These are phyloP conservation scores for Galagoides demidoff DNA, from an alignment of 2,797 vertebrate species.

Conservation along the genomic window DNA sequence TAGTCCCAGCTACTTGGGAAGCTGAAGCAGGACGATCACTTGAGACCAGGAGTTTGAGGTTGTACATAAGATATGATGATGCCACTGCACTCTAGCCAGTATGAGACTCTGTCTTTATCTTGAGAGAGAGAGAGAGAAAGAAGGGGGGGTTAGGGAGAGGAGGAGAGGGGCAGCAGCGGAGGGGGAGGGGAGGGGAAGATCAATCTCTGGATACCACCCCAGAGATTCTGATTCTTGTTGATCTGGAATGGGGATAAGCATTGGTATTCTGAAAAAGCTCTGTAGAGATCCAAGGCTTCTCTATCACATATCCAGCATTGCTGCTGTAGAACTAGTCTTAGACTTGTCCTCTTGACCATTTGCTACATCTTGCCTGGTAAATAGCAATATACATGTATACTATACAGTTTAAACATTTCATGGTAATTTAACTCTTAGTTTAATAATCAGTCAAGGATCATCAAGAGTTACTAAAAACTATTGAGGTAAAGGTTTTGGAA, in stretches of 20 bases:
- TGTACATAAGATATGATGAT: no score
- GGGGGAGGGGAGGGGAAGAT: no score
- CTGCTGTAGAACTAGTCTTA: background rate
- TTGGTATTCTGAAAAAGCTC: background rate
- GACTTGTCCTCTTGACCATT: background rate
- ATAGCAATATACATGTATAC: background rate
- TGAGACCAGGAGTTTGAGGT: no score
- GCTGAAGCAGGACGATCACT: no score
- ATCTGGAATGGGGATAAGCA: background rate
- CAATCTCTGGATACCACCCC: background rate
- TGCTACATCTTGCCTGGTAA: background rate
- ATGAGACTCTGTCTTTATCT: no score
- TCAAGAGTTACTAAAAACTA: background rate
- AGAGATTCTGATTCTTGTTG: slow-evolving; percentile 26
- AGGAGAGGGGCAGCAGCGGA: no score
- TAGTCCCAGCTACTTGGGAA: no score
- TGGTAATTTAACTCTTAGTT: background rate
- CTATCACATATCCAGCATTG: background rate
- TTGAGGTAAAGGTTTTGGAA: background rate
- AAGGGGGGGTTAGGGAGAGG: no score
- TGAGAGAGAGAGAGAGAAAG: no score
- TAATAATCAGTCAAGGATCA: background rate
- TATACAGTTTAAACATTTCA: background rate
- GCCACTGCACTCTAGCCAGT: no score
- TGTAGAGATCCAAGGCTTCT: background rate